These are phyloP conservation scores for Drosophila neotestacea DNA, from an alignment of 2,888 invertebrate species.

Conservation along the genomic window DNA sequence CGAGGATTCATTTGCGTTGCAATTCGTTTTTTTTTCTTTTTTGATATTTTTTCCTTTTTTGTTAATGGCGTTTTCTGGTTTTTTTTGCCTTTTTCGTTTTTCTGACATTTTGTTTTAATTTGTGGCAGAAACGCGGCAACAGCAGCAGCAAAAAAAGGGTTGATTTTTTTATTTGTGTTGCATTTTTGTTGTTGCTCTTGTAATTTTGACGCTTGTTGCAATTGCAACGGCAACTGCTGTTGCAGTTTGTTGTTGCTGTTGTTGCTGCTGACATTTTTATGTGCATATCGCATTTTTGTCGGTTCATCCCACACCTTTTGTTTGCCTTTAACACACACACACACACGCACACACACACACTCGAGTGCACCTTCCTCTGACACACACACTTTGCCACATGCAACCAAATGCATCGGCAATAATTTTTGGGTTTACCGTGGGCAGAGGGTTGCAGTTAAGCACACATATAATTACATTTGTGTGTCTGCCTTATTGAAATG, in stretches of 20 bases:
- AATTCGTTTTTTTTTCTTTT: slow-evolving; percentile 27
- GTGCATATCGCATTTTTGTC: slow-evolving; percentile 76
- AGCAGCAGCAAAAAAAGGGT: slow-evolving; percentile 69
- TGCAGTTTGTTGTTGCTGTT: slow-evolving; percentile 37
- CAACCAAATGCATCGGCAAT: slow-evolving; percentile 42
- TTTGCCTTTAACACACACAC: slow-evolving; percentile 41
- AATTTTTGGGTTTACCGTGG: slow-evolving; percentile 40
- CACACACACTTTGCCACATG: slow-evolving; percentile 31
- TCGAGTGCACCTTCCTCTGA: slow-evolving; percentile 2
- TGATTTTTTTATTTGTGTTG: slow-evolving; percentile 72
- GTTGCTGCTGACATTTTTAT: slow-evolving; percentile 65
- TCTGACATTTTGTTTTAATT: slow-evolving; percentile 83
- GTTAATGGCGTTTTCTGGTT: slow-evolving; percentile 48
- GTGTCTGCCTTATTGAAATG: slow-evolving; percentile 24
- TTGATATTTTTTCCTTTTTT: slow-evolving; percentile 30
- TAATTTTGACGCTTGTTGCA: slow-evolving; percentile 73
- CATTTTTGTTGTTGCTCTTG: slow-evolving; percentile 58
- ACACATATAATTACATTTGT: slow-evolving; percentile 33
- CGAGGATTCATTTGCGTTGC: slow-evolving; percentile 71
- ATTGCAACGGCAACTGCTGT: slow-evolving; percentile 62
- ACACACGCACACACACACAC: slow-evolving; percentile 17
- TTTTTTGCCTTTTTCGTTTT: slow-evolving; percentile 61
- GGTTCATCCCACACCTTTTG: slow-evolving; percentile 76
- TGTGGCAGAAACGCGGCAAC: slow-evolving; percentile 63
- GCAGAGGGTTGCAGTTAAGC: slow-evolving; percentile 21